Conservation (phyloP, 2,113 vertebrate genomes). For the Oxyruncus cristatus region DNA sequence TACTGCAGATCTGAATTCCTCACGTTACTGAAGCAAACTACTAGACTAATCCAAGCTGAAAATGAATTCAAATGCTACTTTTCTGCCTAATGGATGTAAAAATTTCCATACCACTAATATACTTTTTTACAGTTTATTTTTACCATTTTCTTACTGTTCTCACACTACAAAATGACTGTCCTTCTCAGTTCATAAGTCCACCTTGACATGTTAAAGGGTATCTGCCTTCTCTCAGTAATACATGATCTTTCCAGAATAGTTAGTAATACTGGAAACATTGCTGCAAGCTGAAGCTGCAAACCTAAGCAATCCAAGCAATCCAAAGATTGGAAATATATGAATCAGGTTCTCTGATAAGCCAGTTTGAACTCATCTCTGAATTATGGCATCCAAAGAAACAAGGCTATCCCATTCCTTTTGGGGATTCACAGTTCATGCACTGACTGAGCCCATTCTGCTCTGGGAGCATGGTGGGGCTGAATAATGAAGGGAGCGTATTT, state of each 20-base stretch:
- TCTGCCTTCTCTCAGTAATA: background rate
- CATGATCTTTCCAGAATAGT: background rate
- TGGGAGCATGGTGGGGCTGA: rapidly evolving
- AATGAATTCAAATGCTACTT: background rate
- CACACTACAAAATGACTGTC: rapidly evolving
- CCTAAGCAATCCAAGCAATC: background rate
- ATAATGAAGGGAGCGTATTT: background rate
- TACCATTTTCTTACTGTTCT: background rate
- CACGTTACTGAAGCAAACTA: background rate
- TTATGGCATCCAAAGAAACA: background rate
- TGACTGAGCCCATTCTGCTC: background rate
- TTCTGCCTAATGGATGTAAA: background rate
- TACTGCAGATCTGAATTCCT: background rate
- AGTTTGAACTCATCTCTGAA: background rate
- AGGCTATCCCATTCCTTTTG: background rate
- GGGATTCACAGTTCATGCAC: background rate
- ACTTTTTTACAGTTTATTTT: background rate
- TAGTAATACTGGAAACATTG: background rate
- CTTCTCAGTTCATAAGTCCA: background rate
- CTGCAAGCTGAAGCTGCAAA: background rate
- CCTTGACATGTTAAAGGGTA: background rate
- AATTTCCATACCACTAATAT: background rate
- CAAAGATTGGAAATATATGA: background rate
- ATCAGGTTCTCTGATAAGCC: background rate
- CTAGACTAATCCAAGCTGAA: background rate